A percentile compares a stretch with the other conserved stretches of the same genome.
Evolutionary conservation across 1,140 invertebrate species (phyloP).

Genomic region (Drosophila nebulosa): DNA sequence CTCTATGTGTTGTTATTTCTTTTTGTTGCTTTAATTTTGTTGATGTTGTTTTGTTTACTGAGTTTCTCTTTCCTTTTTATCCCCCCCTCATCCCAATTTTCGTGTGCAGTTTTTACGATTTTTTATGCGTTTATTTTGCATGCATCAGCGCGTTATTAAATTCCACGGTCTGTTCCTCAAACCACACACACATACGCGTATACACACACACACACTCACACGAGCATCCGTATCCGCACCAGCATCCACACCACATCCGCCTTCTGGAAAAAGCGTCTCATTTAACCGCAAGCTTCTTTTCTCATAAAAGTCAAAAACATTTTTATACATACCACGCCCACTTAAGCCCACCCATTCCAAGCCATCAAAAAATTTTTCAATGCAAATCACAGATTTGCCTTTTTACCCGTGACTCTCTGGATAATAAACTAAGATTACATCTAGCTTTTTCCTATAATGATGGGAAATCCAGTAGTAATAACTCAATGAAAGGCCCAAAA

Average conservation of each 20-base stretch:
- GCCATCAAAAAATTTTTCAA: constrained; percentile 44
- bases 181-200: constrained; percentile 1
- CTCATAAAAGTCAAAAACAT: constrained; percentile 30
- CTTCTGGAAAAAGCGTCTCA: constrained; percentile 31
- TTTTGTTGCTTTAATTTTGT: constrained; percentile 8
- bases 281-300: constrained; percentile 42
- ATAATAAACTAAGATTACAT: constrained; percentile 1
- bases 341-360: not conserved
- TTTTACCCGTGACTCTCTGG: not conserved
- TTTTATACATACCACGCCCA: constrained; percentile 10
- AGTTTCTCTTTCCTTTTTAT: constrained; percentile 30
- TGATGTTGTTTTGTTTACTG: constrained; percentile 35
- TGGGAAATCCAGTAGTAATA: constrained; percentile 1
- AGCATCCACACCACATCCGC: constrained; percentile 7
- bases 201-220: not conserved
- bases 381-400: not conserved
- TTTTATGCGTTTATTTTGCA: constrained; percentile 73
- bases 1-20: not conserved
- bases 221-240: not conserved
- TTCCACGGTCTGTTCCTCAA: constrained; percentile 46
- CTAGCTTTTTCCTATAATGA: not conserved
- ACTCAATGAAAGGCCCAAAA: not conserved
- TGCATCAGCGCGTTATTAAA: constrained; percentile 78
- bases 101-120: constrained; percentile 70
- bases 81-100: constrained; percentile 31